These are phyloP conservation scores for Caenorhabditis latens DNA, from an alignment of 1,140 invertebrate genomes.

Conservation along the genomic window DNA sequence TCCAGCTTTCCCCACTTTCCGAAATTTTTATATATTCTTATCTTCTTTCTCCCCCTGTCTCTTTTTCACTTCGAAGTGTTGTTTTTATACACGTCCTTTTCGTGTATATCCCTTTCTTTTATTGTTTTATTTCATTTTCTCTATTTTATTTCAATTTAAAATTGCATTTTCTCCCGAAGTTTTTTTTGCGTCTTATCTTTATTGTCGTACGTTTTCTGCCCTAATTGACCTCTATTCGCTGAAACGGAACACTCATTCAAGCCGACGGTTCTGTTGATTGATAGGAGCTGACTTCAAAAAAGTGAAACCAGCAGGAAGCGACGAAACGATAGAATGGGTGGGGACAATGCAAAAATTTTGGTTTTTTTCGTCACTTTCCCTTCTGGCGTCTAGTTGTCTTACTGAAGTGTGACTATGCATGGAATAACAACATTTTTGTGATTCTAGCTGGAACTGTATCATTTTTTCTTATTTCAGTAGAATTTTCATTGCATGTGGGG, in stretches of 20 bases:
- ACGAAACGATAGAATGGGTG: slow-evolving; percentile 7
- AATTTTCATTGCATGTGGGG: too few species aligned
- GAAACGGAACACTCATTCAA: background rate
- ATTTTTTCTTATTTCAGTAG: background rate
- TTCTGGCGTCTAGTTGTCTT: background rate
- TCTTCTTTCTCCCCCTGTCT: slow-evolving; percentile 22
- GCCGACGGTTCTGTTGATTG: background rate
- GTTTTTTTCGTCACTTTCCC: background rate
- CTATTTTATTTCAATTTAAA: background rate
- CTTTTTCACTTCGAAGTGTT: slow-evolving; percentile 25
- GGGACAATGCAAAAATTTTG: slow-evolving; percentile 25
- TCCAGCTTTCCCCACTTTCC: slow-evolving; percentile 53
- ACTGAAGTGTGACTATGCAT: slow-evolving; percentile 3
- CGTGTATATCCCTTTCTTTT: background rate
- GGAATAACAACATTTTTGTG: slow-evolving; percentile 12
- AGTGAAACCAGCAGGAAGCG: slow-evolving; percentile 15
- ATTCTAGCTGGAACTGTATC: slow-evolving; percentile 7
- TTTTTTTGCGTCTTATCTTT: background rate
- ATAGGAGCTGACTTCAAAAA: slow-evolving; percentile 22
- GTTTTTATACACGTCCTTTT: slow-evolving; percentile 24
- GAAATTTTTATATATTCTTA: slow-evolving; percentile 53
- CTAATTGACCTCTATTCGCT: slow-evolving; percentile 49
- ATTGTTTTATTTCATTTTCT: slow-evolving; percentile 2
- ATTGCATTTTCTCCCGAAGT: too few species aligned
- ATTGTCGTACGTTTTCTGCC: slow-evolving; percentile 4